A percentile compares a stretch with the other conserved stretches of the same genome.
Evolutionary conservation across 2,113 vertebrate species (phyloP).

Genomic region (Andinoacara biseriatus): DNA sequence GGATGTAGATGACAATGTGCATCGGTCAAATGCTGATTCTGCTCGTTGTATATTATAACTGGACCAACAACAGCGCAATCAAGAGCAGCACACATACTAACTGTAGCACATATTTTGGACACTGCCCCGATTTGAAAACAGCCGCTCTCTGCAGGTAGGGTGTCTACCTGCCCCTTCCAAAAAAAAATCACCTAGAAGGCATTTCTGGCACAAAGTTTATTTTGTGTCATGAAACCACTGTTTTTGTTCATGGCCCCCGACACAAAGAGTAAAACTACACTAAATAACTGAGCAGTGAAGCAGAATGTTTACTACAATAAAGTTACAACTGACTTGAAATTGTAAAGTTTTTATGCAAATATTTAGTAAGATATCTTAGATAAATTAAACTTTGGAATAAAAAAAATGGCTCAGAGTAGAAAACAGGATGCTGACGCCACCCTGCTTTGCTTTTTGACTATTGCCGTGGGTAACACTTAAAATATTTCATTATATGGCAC

Average conservation of each 20-base stretch:
- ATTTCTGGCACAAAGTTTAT: too few species aligned
- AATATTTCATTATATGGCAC: not conserved
- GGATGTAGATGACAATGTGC: too few species aligned
- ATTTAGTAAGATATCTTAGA: not conserved
- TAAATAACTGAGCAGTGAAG: not conserved
- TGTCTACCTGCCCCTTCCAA: too few species aligned
- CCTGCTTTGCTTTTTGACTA: not conserved
- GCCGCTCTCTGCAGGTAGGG: too few species aligned
- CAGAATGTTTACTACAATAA: not conserved
- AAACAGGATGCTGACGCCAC: not conserved
- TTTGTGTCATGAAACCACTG: rapidly evolving
- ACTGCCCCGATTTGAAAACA: too few species aligned
- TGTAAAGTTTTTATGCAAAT: not conserved
- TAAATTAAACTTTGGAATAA: not conserved
- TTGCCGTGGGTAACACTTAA: too few species aligned
- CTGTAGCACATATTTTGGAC: too few species aligned
- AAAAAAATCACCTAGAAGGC: too few species aligned
- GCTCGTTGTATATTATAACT: too few species aligned
- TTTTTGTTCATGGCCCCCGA: not conserved
- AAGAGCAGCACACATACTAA: too few species aligned
- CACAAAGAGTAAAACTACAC: not conserved
- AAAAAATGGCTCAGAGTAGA: not conserved
- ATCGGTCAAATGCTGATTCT: too few species aligned
- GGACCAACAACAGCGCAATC: too few species aligned
- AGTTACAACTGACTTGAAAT: not conserved